phyloP scores from a whole-genome alignment of 1,140 invertebrate species.

The Tetranychus cinnabarinus region DNA sequence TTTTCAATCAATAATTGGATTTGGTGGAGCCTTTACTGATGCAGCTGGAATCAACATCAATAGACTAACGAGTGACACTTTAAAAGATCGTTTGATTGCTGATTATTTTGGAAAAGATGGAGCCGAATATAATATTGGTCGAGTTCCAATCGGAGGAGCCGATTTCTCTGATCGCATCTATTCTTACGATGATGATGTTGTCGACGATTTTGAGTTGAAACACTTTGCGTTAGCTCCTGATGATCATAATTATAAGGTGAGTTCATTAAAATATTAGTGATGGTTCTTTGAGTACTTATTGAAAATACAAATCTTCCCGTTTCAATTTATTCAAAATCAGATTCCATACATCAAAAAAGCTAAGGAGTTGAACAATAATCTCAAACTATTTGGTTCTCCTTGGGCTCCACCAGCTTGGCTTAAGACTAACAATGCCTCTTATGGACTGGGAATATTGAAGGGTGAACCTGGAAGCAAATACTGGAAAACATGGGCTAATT shows the following conservation, averaged over 20 bases:
- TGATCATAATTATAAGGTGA: constrained; percentile 37
- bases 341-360: constrained; percentile 34
- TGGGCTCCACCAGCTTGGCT: constrained; percentile 59
- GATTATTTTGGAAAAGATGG: no score
- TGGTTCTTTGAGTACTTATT: not conserved
- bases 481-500: constrained; percentile 39
- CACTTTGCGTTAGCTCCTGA: constrained; percentile 39
- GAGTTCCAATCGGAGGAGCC: constrained; percentile 52
- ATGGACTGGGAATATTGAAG: not conserved
- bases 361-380: constrained; percentile 16
- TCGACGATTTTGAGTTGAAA: constrained; percentile 32
- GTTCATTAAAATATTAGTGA: no score
- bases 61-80: no score
- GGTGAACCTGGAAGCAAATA: not conserved
- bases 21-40: no score
- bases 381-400: constrained; percentile 38
- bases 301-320: no score
- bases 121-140: constrained; percentile 17
- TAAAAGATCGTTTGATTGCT: no score
- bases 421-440: constrained; percentile 54
- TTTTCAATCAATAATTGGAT: no score
- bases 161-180: constrained; percentile 49
- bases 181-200: constrained; percentile 36
- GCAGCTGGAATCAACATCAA: no score
- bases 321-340: constrained; percentile 19